These are phyloP conservation scores for Caerostris darwini DNA, from an alignment of 1,140 invertebrate genomes.

Conservation along the genomic window DNA sequence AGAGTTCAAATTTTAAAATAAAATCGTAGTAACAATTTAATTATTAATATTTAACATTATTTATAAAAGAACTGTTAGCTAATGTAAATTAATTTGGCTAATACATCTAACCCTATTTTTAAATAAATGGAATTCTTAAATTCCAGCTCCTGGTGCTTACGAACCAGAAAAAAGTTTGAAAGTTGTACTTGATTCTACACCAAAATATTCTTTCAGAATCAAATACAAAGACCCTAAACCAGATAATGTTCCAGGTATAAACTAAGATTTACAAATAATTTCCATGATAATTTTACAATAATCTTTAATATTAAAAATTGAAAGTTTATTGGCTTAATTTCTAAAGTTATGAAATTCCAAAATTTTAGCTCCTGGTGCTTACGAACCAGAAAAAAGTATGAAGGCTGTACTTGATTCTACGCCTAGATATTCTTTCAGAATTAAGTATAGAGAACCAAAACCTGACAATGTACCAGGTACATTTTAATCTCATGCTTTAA, in stretches of 20 bases:
- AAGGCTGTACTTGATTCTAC: slow-evolving; percentile 84
- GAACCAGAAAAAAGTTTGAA: slow-evolving; percentile 87
- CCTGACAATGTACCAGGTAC: slow-evolving; percentile 85
- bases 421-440: slow-evolving; percentile 88
- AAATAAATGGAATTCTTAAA: background rate
- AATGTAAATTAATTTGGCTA: background rate
- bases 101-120: background rate
- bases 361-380: slow-evolving; percentile 87
- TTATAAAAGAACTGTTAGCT: no score
- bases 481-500: background rate
- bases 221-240: slow-evolving; percentile 83
- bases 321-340: background rate
- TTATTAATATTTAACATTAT: no score
- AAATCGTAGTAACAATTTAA: background rate
- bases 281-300: no score
- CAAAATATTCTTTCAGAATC: slow-evolving; percentile 87
- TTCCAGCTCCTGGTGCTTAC: slow-evolving; percentile 88
- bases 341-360: background rate
- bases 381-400: slow-evolving; percentile 87
- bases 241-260: slow-evolving; percentile 84
- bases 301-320: background rate
- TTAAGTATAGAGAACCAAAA: slow-evolving; percentile 83
- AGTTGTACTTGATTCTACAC: slow-evolving; percentile 85
- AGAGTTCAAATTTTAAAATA: background rate
- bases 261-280: no score